Conservation (phyloP, 2,888 invertebrate species). For the Andrena fulva region DNA sequence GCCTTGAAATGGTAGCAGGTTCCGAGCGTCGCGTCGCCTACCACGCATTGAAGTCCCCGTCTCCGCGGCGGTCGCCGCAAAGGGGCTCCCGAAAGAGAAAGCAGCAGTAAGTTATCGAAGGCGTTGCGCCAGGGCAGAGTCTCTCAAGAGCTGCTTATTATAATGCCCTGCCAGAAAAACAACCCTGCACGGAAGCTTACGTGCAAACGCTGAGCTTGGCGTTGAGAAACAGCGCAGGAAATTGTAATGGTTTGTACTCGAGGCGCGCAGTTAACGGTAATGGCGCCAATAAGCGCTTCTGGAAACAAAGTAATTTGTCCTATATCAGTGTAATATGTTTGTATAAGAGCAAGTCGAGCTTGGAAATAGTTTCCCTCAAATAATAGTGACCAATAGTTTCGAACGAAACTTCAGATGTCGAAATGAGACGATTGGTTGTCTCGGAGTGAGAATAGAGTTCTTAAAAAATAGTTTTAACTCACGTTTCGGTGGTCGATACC, state of each 20-base stretch:
- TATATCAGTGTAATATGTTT: slow-evolving; percentile 42
- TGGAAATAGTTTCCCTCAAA: background rate
- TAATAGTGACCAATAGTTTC: background rate
- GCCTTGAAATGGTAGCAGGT: background rate
- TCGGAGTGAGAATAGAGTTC: too few species aligned
- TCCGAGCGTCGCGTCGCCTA: background rate
- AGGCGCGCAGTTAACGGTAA: slow-evolving; percentile 39
- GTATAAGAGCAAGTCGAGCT: slow-evolving; percentile 16
- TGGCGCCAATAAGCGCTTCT: slow-evolving; percentile 52
- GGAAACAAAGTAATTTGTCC: slow-evolving; percentile 51
- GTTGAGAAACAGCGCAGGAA: slow-evolving; percentile 50
- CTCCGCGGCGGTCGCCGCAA: slow-evolving; percentile 41
- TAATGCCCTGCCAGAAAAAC: slow-evolving; percentile 35
- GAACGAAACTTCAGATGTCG: background rate
- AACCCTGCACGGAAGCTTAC: background rate
- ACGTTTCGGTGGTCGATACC: too few species aligned
- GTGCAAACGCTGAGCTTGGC: slow-evolving; percentile 10
- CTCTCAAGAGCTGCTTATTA: slow-evolving; percentile 16
- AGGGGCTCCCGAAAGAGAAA: slow-evolving; percentile 44
- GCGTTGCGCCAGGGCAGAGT: slow-evolving; percentile 2
- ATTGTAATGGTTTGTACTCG: slow-evolving; percentile 51
- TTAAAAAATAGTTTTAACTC: too few species aligned
- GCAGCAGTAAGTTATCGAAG: slow-evolving; percentile 35
- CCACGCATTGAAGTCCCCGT: slow-evolving; percentile 35
- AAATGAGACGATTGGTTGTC: background rate